Evolutionary conservation across 2,797 vertebrate genomes (phyloP).

Genomic region (Thaleichthys pacificus): DNA sequence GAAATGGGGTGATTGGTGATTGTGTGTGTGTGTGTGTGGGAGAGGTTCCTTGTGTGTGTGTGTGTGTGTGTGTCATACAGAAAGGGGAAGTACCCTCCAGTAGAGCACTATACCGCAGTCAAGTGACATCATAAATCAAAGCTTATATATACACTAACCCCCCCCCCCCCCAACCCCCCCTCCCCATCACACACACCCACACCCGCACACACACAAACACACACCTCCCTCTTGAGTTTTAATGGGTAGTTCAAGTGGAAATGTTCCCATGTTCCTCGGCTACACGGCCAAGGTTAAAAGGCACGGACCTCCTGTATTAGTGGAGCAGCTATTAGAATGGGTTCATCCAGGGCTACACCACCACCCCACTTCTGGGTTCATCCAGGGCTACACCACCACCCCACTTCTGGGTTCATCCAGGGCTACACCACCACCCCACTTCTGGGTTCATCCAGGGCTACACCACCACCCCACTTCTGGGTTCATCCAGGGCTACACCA

Average conservation of each 20-base stretch:
- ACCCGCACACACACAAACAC: neutral
- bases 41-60: neutral
- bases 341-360: too few species aligned
- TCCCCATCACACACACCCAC: constrained; percentile 4
- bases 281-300: too few species aligned
- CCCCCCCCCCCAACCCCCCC: neutral
- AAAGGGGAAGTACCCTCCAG: constrained; percentile 2
- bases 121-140: neutral
- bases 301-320: too few species aligned
- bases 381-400: neutral
- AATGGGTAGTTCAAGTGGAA: neutral
- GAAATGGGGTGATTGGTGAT: neutral
- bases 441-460: too few species aligned
- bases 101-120: neutral
- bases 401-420: constrained; percentile 14
- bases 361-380: too few species aligned
- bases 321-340: too few species aligned
- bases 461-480: too few species aligned
- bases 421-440: too few species aligned
- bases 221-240: neutral
- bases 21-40: neutral
- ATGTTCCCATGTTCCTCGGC: neutral
- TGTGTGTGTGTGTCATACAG: neutral
- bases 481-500: neutral
- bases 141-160: neutral